Conservation (phyloP, 1,140 invertebrate species). For the Panagrolaimus sp. region DNA sequence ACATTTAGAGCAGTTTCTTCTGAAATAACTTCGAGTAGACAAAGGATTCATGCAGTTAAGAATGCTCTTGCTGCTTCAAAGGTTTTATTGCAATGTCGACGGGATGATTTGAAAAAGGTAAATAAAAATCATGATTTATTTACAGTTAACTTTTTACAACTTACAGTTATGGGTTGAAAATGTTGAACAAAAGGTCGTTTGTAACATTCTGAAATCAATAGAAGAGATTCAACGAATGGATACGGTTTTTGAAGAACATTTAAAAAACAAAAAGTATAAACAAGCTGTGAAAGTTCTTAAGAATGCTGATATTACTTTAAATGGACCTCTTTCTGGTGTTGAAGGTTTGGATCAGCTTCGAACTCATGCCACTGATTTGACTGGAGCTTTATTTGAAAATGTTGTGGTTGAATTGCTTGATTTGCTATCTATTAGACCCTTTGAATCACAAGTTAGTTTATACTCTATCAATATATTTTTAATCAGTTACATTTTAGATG, state of each 20-base stretch:
- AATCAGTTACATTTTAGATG: constrained; percentile 29
- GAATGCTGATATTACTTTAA: constrained; percentile 41
- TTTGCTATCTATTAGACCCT: constrained; percentile 48
- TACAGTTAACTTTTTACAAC: too few species aligned
- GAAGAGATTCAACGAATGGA: constrained; percentile 55
- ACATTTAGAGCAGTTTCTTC: constrained; percentile 76
- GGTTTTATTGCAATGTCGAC: constrained; percentile 77
- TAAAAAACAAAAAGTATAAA: constrained; percentile 38
- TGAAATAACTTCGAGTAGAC: constrained; percentile 72
- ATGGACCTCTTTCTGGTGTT: constrained; percentile 47
- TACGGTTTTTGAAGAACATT: constrained; percentile 35
- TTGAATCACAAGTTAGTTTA: constrained; percentile 50
- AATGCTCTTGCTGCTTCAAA: constrained; percentile 84
- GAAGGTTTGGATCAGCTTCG: constrained; percentile 49
- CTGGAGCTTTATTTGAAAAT: constrained; percentile 35
- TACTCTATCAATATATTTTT: neutral
- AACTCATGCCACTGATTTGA: constrained; percentile 34
- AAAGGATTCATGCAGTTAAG: constrained; percentile 76
- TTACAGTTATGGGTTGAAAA: constrained; percentile 59
- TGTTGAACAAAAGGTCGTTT: constrained; percentile 48
- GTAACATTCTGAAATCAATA: constrained; percentile 52
- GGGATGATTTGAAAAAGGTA: constrained; percentile 85
- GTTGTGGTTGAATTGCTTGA: constrained; percentile 49
- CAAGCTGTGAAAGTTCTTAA: constrained; percentile 48
- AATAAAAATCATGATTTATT: too few species aligned